Evolutionary conservation across 30 jellyfish, hydroid and myxozoan species (phyloP).

Genomic region (Catostylus mosaicus): DNA sequence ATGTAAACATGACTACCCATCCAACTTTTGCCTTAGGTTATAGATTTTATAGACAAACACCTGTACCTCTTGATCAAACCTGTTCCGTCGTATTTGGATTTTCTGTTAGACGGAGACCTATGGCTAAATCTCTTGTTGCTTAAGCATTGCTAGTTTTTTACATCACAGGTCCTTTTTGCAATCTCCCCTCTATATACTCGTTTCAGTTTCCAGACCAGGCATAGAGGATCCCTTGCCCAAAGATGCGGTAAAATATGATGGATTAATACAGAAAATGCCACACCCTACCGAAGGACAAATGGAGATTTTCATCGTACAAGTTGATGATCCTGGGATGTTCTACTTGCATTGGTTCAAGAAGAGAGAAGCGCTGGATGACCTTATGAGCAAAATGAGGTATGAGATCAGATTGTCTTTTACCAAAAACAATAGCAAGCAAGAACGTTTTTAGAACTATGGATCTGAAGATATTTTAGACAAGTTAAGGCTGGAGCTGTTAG

Average conservation of each 20-base stretch:
- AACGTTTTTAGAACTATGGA: too few species aligned
- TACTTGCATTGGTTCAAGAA: slow-evolving; percentile 70
- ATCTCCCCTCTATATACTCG: background rate
- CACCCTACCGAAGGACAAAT: slow-evolving; percentile 65
- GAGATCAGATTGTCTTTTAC: too few species aligned
- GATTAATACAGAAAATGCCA: slow-evolving; percentile 26
- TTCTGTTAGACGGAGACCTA: too few species aligned
- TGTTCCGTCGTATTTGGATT: too few species aligned
- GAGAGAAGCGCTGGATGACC: slow-evolving; percentile 28
- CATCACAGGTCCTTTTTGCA: background rate
- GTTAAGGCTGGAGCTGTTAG: too few species aligned
- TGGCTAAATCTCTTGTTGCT: background rate
- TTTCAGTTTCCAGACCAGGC: background rate
- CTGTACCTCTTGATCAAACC: too few species aligned
- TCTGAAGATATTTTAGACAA: too few species aligned
- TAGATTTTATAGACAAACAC: too few species aligned
- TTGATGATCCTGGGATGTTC: slow-evolving; percentile 68
- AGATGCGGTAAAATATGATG: slow-evolving; percentile 54
- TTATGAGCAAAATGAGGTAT: slow-evolving; percentile 70
- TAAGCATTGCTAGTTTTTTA: background rate
- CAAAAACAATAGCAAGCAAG: too few species aligned
- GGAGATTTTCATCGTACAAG: slow-evolving; percentile 67
- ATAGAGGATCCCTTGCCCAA: slow-evolving; percentile 51
- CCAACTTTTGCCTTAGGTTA: too few species aligned
- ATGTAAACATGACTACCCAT: too few species aligned